Percentiles rank a stretch among this genome's conserved stretches.
Conservation (phyloP, 2,888 invertebrate genomes). For the Microctonus aethiopoides region DNA sequence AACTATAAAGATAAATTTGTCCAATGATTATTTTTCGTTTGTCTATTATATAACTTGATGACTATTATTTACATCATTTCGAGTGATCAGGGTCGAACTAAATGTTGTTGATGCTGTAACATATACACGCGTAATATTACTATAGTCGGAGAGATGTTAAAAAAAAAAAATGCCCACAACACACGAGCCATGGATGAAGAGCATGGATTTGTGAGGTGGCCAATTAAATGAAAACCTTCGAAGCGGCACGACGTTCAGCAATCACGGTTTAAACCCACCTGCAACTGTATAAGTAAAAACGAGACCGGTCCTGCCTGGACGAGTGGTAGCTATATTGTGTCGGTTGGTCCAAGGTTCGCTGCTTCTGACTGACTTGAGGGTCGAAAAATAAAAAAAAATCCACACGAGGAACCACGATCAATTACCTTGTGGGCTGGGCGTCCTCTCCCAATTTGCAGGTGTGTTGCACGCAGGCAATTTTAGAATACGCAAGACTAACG, state of each 20-base stretch:
- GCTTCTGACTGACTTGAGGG: conserved; percentile 11
- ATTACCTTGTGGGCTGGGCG: background rate
- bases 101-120: background rate
- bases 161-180: background rate
- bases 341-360: background rate
- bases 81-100: background rate
- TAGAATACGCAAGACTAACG: background rate
- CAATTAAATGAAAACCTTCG: conserved; percentile 25
- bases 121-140: background rate
- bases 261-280: conserved; percentile 18
- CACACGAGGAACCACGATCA: conserved; percentile 2
- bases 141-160: too few relatives aligned
- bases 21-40: background rate
- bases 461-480: background rate
- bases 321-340: background rate
- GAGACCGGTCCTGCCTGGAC: background rate
- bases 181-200: background rate
- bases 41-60: background rate
- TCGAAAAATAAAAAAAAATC: conserved; percentile 4
- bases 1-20: background rate
- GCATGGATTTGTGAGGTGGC: conserved; percentile 15
- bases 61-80: background rate
- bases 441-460: background rate
- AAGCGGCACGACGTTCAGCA: background rate
- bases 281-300: conserved; percentile 8